Conservation (phyloP, 2,797 vertebrate species). For the Caiman crocodilus region DNA sequence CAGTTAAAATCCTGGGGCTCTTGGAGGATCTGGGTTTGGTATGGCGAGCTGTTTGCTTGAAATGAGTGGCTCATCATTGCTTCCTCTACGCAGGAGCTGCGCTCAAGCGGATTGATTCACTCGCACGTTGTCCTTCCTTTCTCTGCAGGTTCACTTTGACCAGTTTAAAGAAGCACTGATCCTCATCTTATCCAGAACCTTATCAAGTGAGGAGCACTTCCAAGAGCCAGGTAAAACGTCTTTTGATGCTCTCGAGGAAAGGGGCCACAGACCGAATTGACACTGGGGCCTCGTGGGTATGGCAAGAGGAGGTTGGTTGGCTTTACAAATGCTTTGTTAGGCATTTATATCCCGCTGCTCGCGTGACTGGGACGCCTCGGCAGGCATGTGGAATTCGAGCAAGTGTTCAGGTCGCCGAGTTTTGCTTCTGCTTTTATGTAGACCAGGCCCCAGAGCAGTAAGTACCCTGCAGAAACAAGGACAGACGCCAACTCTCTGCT, state of each 20-base stretch:
- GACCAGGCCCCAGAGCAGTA: neutral
- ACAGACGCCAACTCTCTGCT: neutral
- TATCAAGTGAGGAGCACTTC: slow-evolving; percentile 82
- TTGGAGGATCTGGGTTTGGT: neutral
- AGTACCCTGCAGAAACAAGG: neutral
- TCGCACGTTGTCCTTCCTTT: neutral
- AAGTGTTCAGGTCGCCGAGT: too few relatives aligned
- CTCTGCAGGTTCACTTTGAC: slow-evolving; percentile 91
- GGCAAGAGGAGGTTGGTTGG: neutral
- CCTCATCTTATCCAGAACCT: slow-evolving; percentile 87
- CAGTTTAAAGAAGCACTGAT: slow-evolving; percentile 96
- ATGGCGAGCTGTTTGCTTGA: neutral
- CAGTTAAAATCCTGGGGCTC: accelerated
- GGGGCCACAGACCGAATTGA: accelerated
- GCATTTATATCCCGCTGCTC: neutral
- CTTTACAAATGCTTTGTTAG: accelerated
- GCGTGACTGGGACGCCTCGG: accelerated
- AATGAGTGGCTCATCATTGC: accelerated
- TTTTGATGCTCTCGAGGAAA: neutral
- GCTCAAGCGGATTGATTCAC: neutral
- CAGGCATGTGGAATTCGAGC: neutral
- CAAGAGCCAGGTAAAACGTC: slow-evolving; percentile 85
- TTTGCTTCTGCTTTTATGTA: neutral
- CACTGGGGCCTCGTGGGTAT: too few relatives aligned
- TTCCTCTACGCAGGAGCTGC: neutral